Evolutionary conservation across 1,140 invertebrate species (phyloP), one percentile per base, ranked within the genome.

Genomic region (Whitmania pigra): DNA sequence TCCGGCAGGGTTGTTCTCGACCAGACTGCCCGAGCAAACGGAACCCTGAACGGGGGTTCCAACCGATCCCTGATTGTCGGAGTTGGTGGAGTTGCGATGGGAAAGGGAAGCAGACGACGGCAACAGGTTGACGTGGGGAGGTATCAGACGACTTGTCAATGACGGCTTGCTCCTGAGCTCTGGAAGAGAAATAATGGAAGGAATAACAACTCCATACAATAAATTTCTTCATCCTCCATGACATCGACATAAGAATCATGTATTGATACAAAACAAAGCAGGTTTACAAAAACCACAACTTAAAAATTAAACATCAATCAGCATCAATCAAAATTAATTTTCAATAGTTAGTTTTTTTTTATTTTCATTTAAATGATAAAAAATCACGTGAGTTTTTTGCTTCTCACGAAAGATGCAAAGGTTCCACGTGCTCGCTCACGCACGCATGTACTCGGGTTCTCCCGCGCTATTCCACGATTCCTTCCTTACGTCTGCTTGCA

Each of bases 101-200:
- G 69, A 40, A n/a, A 40, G 29, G 25, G 57, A 20, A 20, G 54
- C 18, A 6, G 36, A 15, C 20, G 22, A 18, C 20, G 55, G 29
- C 43, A 25, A 54, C 43, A n/a, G 40, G 36, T 49, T 36, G n/a
- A 70, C 9, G 53, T 73, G 68, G 0, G 49, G 49, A 22, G 74
- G 74, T 43, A 74, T 54, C 20, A 75, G 67, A 25, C 69, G 73
- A 27, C 43, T 27, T n/a, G 57, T 74, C 43, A 75, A 36, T n/a
- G 72, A n/a, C 20, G 74, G 69, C 53, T 74, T 73, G 71, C 69
- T 74, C 20, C 40, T 71, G 9, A 74, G 55, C 57, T 75, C 73
- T 75, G 69, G 0, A 68, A 57, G 20, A 29, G 20, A 2, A n/a
- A 6, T 29, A 27, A 25, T 63, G 5, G n/a, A 63, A 1, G 11